Percentiles rank a stretch among this genome's conserved stretches.
phyloP scores from a whole-genome alignment of 2,113 vertebrate genomes.

The Phoxinus phoxinus region DNA sequence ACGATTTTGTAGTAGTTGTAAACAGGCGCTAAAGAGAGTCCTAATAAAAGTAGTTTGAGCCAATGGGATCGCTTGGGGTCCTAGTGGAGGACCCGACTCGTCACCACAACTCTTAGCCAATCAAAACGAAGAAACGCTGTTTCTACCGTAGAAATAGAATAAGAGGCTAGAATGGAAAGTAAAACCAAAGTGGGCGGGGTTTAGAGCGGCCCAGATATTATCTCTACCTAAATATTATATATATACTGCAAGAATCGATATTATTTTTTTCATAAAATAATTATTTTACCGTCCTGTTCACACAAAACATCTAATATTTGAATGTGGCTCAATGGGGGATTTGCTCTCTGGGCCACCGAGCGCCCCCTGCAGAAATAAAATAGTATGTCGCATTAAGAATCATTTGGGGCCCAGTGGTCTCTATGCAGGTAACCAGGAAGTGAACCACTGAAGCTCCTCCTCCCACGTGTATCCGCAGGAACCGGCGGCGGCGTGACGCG shows the following conservation, averaged over 20 bases:
- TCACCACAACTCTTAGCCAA: neutral
- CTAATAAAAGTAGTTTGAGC: too few relatives aligned
- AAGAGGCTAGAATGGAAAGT: neutral
- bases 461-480: constrained; percentile 80
- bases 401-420: constrained; percentile 53
- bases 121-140: neutral
- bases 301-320: neutral
- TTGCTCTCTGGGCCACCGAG: neutral
- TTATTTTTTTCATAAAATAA: too few relatives aligned
- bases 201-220: neutral
- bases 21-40: too few relatives aligned
- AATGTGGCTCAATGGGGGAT: neutral
- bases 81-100: too few relatives aligned
- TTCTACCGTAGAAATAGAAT: neutral
- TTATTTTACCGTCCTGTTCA: too few relatives aligned
- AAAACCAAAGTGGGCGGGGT: accelerated
- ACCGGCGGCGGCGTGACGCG: constrained; percentile 68
- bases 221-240: neutral
- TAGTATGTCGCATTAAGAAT: neutral
- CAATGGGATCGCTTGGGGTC: too few relatives aligned
- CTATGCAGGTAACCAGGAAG: constrained; percentile 78
- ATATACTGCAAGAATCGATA: too few relatives aligned
- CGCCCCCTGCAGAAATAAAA: neutral
- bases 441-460: constrained; percentile 67
- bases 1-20: too few relatives aligned